Percentiles rank a stretch among this genome's conserved stretches.
phyloP scores from a whole-genome alignment of 2,888 invertebrate genomes.

The Coelinius sp. region DNA sequence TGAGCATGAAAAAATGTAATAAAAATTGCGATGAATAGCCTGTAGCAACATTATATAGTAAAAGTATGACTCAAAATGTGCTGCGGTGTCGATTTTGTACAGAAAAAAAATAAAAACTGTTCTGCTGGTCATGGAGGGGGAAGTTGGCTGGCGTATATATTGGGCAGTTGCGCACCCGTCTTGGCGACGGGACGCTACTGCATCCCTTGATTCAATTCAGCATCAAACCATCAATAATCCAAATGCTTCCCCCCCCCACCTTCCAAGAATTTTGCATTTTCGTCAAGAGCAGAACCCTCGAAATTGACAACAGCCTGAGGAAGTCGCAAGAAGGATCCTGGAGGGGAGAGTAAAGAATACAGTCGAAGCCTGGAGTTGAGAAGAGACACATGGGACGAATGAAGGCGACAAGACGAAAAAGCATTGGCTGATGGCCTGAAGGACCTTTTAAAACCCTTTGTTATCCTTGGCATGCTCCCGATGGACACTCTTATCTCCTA shows the following conservation, averaged over 20 bases:
- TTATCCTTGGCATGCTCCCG: conserved; percentile 62
- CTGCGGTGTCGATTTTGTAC: no score
- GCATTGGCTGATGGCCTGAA: conserved; percentile 38
- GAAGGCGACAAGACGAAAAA: conserved; percentile 27
- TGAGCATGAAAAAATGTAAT: no score
- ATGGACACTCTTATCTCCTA: conserved; percentile 60
- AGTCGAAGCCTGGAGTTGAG: conserved; percentile 26
- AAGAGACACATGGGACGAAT: conserved; percentile 28
- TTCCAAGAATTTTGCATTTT: background rate
- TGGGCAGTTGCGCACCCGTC: no score
- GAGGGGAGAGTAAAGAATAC: conserved; percentile 11
- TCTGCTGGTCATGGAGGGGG: no score
- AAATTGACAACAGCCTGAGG: conserved; percentile 18
- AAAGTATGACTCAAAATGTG: no score
- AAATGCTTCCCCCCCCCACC: background rate
- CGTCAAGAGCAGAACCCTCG: conserved; percentile 4
- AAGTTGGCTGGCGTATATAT: no score
- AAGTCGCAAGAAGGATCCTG: conserved; percentile 5
- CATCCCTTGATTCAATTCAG: no score
- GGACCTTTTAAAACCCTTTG: conserved; percentile 61
- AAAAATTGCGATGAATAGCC: no score
- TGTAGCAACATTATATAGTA: no score
- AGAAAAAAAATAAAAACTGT: no score
- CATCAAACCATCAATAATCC: no score
- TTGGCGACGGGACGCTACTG: no score